Percentiles rank a stretch among this genome's conserved stretches.
These are phyloP conservation scores for Periplaneta americana DNA, from an alignment of 1,140 invertebrate genomes.

Conservation along the genomic window DNA sequence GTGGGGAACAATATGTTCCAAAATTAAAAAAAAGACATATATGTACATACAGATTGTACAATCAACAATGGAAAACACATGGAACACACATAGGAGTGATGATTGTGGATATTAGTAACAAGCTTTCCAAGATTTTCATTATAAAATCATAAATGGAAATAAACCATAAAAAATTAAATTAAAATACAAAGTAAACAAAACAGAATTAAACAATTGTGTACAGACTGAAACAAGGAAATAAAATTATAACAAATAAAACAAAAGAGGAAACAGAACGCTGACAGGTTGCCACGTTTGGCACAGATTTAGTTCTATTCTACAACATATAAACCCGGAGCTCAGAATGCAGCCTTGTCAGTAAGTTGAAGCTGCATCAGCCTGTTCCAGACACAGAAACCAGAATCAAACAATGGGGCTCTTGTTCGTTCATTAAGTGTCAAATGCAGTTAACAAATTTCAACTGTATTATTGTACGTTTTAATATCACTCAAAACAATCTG, in stretches of 20 bases:
- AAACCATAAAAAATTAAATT: not conserved
- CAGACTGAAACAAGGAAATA: not conserved
- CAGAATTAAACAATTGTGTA: not conserved
- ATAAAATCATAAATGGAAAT: slow-evolving; percentile 10
- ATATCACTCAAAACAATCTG: too few species aligned
- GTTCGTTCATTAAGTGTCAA: not conserved
- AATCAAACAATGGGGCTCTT: not conserved
- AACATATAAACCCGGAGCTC: not conserved
- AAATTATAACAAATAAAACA: not conserved
- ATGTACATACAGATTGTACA: not conserved
- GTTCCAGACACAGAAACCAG: not conserved
- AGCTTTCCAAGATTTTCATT: not conserved
- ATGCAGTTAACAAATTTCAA: too few species aligned
- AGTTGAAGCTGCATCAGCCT: not conserved
- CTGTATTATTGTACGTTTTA: too few species aligned
- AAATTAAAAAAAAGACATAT: not conserved
- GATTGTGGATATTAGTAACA: not conserved
- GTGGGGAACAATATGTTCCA: not conserved
- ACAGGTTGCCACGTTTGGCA: not conserved
- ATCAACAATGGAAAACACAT: not conserved
- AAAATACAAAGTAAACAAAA: not conserved
- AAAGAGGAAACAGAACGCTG: not conserved
- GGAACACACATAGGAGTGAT: not conserved
- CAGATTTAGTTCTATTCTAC: not conserved
- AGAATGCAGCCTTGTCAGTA: not conserved